phyloP scores from a whole-genome alignment of 2,888 invertebrate genomes.

The Drosophila limbata region DNA sequence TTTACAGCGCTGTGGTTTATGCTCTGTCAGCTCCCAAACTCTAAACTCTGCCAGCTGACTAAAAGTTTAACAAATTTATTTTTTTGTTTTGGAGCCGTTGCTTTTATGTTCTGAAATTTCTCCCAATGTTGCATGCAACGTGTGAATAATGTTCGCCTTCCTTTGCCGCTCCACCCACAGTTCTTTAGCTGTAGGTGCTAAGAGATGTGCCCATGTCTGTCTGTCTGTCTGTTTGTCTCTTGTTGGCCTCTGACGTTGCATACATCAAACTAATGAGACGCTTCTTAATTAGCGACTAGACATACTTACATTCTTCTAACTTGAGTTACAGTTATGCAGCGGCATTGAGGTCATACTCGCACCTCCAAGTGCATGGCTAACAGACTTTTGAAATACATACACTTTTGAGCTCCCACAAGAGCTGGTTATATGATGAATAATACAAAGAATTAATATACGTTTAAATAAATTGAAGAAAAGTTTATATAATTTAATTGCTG shows the following conservation, averaged over 20 bases:
- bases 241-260: slow-evolving; percentile 48
- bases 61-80: slow-evolving; percentile 62
- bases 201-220: slow-evolving; percentile 45
- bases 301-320: slow-evolving; percentile 24
- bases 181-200: slow-evolving; percentile 49
- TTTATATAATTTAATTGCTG: too few relatives aligned
- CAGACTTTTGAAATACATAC: not conserved
- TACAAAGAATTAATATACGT: not conserved
- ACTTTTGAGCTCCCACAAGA: not conserved
- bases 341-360: slow-evolving; percentile 12
- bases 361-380: not conserved
- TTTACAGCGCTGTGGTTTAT: slow-evolving; percentile 70
- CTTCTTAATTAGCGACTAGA: slow-evolving; percentile 58
- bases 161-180: slow-evolving; percentile 15
- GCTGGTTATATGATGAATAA: not conserved
- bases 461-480: too few relatives aligned
- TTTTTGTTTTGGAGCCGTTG: slow-evolving; percentile 56
- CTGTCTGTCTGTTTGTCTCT: not conserved
- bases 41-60: slow-evolving; percentile 35
- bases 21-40: slow-evolving; percentile 37
- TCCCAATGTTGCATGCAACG: slow-evolving; percentile 42
- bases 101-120: slow-evolving; percentile 44
- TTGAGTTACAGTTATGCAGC: slow-evolving; percentile 52
- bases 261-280: slow-evolving; percentile 61
- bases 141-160: slow-evolving; percentile 65